Evolutionary conservation across 1,140 invertebrate genomes (phyloP).

Genomic region (Drosophila leontia): DNA sequence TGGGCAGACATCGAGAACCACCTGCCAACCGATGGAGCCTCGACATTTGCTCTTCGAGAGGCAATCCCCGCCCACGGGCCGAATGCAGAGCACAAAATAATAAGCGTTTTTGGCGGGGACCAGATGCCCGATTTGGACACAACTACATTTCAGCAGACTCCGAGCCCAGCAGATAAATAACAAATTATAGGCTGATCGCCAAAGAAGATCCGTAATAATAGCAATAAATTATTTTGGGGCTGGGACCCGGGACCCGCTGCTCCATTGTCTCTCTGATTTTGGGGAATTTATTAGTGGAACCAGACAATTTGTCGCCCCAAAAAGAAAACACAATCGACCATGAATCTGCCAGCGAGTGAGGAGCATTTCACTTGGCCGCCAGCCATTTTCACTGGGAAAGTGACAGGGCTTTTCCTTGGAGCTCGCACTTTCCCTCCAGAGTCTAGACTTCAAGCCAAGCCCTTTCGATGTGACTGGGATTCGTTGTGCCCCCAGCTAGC

Average conservation of each 20-base stretch:
- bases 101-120: conserved; percentile 49
- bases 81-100: conserved; percentile 20
- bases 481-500: background rate
- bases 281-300: conserved; percentile 16
- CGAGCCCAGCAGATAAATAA: conserved; percentile 41
- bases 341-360: conserved; percentile 21
- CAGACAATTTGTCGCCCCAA: conserved; percentile 48
- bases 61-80: conserved; percentile 42
- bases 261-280: conserved; percentile 31
- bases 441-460: conserved; percentile 16
- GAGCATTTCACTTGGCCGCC: conserved; percentile 39
- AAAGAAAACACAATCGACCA: conserved; percentile 28
- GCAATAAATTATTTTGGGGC: conserved; percentile 56
- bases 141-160: conserved; percentile 58
- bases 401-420: conserved; percentile 32
- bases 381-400: conserved; percentile 40
- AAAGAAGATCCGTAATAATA: conserved; percentile 53
- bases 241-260: conserved; percentile 16
- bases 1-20: conserved; percentile 23
- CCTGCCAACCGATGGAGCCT: conserved; percentile 17
- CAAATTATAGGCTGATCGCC: conserved; percentile 63
- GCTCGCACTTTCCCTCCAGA: conserved; percentile 14
- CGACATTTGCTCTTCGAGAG: conserved; percentile 43
- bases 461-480: conserved; percentile 19
- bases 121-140: conserved; percentile 58